These are phyloP conservation scores for Danaus melanippus DNA, from an alignment of 1,140 invertebrate genomes.

Conservation along the genomic window DNA sequence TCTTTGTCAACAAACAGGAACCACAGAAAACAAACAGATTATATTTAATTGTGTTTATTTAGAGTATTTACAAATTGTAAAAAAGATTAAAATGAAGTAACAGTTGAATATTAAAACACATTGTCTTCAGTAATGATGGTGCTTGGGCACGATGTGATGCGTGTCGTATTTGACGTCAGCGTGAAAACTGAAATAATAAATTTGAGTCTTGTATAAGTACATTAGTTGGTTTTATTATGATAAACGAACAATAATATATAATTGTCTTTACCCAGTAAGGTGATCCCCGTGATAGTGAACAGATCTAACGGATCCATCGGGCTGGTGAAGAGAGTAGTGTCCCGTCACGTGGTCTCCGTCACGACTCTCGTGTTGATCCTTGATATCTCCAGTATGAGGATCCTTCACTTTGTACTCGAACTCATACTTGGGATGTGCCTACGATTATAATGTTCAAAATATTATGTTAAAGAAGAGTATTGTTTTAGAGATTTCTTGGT, in stretches of 20 bases:
- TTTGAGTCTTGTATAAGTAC: too few relatives aligned
- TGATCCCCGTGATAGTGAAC: conserved; percentile 50
- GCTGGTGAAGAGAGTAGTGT: conserved; percentile 70
- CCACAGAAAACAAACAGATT: too few relatives aligned
- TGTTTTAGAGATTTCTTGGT: too few relatives aligned
- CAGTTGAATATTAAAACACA: too few relatives aligned
- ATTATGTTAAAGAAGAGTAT: conserved; percentile 13
- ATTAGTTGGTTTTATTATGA: neutral
- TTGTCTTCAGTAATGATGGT: conserved; percentile 34
- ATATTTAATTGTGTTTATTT: too few relatives aligned
- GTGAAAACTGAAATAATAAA: conserved; percentile 22
- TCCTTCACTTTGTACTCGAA: conserved; percentile 70
- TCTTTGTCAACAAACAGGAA: too few relatives aligned
- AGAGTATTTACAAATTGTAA: too few relatives aligned
- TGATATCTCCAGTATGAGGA: conserved; percentile 54
- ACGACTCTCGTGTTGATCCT: conserved; percentile 68
- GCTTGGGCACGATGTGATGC: conserved; percentile 21
- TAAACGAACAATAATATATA: too few relatives aligned
- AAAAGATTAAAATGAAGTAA: too few relatives aligned
- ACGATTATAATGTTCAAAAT: conserved; percentile 6
- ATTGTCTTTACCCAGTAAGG: conserved; percentile 41
- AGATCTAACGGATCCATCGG: conserved; percentile 72
- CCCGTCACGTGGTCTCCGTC: conserved; percentile 72
- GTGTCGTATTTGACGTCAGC: conserved; percentile 27
- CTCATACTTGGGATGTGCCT: conserved; percentile 56